Evolutionary conservation across 2,113 vertebrate genomes (phyloP).

Genomic region (Rhinolophus sinicus): DNA sequence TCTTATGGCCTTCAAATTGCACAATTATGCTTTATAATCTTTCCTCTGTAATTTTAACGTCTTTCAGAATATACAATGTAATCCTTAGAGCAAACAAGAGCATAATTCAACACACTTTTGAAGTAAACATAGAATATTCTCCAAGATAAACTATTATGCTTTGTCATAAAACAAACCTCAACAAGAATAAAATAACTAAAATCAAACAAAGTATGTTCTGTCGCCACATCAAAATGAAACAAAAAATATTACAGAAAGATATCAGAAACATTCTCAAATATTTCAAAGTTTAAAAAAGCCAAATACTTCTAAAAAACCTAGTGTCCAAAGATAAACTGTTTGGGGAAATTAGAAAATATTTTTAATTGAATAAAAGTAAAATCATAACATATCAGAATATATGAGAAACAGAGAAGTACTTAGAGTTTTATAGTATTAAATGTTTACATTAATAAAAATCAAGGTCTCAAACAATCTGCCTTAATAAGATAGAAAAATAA

Average conservation of each 20-base stretch:
- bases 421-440: neutral
- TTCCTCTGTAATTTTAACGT: neutral
- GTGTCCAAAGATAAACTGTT: neutral
- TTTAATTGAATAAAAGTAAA: neutral
- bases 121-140: neutral
- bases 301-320: neutral
- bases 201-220: neutral
- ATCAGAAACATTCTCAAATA: neutral
- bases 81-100: neutral
- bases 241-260: neutral
- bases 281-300: neutral
- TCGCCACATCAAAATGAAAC: neutral
- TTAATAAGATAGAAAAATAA: neutral
- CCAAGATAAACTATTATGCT: neutral
- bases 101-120: neutral
- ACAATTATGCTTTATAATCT: neutral
- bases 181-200: neutral
- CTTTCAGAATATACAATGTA: neutral
- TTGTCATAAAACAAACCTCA: neutral
- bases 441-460: neutral
- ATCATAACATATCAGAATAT: neutral
- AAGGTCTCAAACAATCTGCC: neutral
- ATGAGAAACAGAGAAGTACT: neutral
- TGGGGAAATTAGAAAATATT: neutral
- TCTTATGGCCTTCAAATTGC: neutral